Conservation (phyloP, 2,888 invertebrate genomes). For the Tanaodytes sp. region DNA sequence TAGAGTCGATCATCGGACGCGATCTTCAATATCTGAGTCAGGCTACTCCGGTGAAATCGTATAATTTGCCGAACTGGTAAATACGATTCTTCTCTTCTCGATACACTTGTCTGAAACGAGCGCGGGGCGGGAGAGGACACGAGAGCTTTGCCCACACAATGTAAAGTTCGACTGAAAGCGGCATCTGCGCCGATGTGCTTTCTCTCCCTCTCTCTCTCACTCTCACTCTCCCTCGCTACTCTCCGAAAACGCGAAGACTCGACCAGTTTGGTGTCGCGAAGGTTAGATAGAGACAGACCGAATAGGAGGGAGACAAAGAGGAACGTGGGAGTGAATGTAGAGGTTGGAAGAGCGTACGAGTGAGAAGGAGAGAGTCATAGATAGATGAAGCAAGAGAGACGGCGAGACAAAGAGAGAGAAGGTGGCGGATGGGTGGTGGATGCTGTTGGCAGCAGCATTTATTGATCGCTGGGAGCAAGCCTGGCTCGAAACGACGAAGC, state of each 20-base stretch:
- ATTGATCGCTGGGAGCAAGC: slow-evolving; percentile 70
- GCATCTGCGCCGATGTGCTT: slow-evolving; percentile 19
- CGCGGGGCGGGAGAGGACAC: no score
- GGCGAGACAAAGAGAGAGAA: slow-evolving; percentile 50
- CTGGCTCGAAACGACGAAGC: no score
- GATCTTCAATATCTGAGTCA: no score
- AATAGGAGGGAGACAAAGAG: slow-evolving; percentile 2
- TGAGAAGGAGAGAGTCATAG: slow-evolving; percentile 13
- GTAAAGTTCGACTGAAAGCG: slow-evolving; percentile 21
- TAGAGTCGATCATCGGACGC: no score
- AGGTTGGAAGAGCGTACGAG: slow-evolving; percentile 9
- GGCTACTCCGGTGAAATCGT: no score
- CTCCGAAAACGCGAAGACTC: slow-evolving; percentile 51
- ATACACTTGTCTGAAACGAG: no score
- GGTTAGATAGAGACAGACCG: slow-evolving; percentile 6
- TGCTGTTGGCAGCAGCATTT: slow-evolving; percentile 68
- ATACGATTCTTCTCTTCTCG: no score
- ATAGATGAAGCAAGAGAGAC: no score
- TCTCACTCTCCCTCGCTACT: slow-evolving; percentile 54
- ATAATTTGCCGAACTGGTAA: no score
- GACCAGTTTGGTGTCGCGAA: slow-evolving; percentile 25
- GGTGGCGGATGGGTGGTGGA: slow-evolving; percentile 65
- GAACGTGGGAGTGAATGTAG: slow-evolving; percentile 13
- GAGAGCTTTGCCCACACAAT: no score
- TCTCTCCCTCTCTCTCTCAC: no score